phyloP scores from a whole-genome alignment of 2,888 invertebrate species.

The Stenotaenia linearis region DNA sequence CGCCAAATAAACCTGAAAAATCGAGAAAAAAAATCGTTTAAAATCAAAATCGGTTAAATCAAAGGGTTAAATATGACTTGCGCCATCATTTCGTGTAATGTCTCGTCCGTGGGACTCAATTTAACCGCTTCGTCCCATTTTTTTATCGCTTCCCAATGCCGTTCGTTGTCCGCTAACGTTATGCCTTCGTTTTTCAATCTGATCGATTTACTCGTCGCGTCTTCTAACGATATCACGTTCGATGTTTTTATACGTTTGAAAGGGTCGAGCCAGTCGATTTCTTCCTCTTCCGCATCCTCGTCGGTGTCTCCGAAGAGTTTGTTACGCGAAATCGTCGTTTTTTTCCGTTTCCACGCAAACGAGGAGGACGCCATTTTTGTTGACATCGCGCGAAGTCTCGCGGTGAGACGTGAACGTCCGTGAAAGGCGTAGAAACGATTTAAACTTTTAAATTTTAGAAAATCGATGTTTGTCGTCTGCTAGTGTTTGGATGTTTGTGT shows the following conservation, averaged over 20 bases:
- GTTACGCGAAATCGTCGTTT: neutral
- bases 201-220: neutral
- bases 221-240: neutral
- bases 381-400: neutral
- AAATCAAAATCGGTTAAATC: neutral
- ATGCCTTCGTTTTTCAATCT: conserved; percentile 2
- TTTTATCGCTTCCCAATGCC: conserved; percentile 48
- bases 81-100: conserved; percentile 49
- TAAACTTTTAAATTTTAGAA: neutral
- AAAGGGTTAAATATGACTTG: conserved; percentile 43
- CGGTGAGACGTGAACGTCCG: neutral
- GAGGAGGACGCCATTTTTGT: conserved; percentile 20
- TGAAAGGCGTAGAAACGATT: too few species aligned
- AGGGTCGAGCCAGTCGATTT: neutral
- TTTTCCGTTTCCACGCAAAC: neutral
- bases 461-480: too few species aligned
- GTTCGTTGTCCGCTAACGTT: neutral
- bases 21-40: neutral
- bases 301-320: neutral
- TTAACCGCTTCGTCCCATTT: conserved; percentile 49
- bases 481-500: too few species aligned
- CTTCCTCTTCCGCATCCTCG: neutral
- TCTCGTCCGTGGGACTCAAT: conserved; percentile 44
- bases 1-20: conserved; percentile 37
- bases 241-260: neutral